A percentile compares a stretch with the other conserved stretches of the same genome.
phyloP scores from a whole-genome alignment of 2,797 vertebrate species.

The Hydrophis major region DNA sequence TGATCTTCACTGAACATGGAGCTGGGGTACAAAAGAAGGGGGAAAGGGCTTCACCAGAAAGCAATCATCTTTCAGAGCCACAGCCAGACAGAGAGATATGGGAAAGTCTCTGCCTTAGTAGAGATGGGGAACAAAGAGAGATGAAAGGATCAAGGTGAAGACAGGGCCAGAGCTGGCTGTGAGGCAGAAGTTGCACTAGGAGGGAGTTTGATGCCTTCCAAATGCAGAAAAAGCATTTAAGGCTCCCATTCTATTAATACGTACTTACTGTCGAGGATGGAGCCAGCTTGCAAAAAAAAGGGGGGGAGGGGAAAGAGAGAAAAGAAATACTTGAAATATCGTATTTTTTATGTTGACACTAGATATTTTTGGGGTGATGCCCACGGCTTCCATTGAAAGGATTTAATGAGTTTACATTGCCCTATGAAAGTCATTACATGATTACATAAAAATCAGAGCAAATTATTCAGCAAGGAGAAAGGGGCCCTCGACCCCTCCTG shows the following conservation, averaged over 20 bases:
- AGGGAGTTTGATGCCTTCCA: slow-evolving; percentile 71
- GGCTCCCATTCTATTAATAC: slow-evolving; percentile 74
- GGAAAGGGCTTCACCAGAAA: slow-evolving; percentile 87
- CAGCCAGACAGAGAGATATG: slow-evolving; percentile 80
- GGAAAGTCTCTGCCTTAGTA: slow-evolving; percentile 82
- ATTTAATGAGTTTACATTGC: slow-evolving; percentile 74
- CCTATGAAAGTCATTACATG: slow-evolving; percentile 64
- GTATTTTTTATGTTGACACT: slow-evolving; percentile 62
- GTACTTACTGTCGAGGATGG: slow-evolving; percentile 62
- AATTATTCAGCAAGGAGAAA: slow-evolving; percentile 55
- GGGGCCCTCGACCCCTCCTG: not conserved
- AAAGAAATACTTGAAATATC: slow-evolving; percentile 54
- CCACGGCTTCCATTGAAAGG: slow-evolving; percentile 70
- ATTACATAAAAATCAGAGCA: slow-evolving; percentile 54
- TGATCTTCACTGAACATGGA: slow-evolving; percentile 98
- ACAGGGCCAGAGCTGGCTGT: slow-evolving; percentile 86
- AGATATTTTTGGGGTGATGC: slow-evolving; percentile 69
- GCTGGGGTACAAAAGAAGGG: slow-evolving; percentile 85
- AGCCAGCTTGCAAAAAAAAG: slow-evolving; percentile 51
- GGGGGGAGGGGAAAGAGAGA: not conserved
- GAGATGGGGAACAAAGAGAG: slow-evolving; percentile 88
- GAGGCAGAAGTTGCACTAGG: slow-evolving; percentile 82
- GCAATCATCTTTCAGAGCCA: slow-evolving; percentile 92
- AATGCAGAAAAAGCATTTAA: slow-evolving; percentile 75
- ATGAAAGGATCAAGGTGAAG: slow-evolving; percentile 92